Evolutionary conservation across 2,113 vertebrate species (phyloP).

Genomic region (Xiphorhynchus elegans): DNA sequence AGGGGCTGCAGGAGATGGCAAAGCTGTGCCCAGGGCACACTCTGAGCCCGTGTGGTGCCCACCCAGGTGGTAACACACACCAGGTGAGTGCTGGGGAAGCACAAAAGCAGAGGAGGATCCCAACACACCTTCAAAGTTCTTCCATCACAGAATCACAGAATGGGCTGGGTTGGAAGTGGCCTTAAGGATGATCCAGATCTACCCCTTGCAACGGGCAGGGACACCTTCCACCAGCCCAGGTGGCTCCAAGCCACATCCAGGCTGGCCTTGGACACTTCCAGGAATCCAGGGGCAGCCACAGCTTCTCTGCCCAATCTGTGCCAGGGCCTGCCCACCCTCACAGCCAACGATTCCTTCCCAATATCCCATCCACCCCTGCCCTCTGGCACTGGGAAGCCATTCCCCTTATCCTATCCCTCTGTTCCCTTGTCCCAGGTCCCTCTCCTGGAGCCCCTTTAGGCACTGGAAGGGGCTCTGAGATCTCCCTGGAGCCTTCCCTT

Average conservation of each 20-base stretch:
- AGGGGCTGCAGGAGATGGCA: neutral
- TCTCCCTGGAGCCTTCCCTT: neutral
- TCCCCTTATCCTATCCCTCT: neutral
- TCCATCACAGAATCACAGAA: neutral
- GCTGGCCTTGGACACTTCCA: neutral
- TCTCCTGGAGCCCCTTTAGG: neutral
- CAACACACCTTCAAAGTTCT: fast-evolving
- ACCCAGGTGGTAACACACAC: neutral
- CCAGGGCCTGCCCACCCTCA: neutral
- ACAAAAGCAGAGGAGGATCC: neutral
- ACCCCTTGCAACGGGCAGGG: neutral
- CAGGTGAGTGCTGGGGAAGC: fast-evolving
- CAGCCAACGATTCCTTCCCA: neutral
- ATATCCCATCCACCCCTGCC: fast-evolving
- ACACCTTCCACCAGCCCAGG: neutral
- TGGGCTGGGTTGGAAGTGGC: neutral
- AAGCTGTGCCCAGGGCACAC: neutral
- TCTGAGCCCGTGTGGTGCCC: neutral
- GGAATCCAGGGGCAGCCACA: neutral
- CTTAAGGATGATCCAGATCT: fast-evolving
- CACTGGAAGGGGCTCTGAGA: neutral
- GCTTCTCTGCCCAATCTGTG: neutral
- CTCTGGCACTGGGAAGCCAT: neutral
- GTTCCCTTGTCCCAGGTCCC: neutral
- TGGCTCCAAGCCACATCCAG: neutral